Evolutionary conservation across 2,888 invertebrate genomes (phyloP).

Genomic region (Ophraella communa): DNA sequence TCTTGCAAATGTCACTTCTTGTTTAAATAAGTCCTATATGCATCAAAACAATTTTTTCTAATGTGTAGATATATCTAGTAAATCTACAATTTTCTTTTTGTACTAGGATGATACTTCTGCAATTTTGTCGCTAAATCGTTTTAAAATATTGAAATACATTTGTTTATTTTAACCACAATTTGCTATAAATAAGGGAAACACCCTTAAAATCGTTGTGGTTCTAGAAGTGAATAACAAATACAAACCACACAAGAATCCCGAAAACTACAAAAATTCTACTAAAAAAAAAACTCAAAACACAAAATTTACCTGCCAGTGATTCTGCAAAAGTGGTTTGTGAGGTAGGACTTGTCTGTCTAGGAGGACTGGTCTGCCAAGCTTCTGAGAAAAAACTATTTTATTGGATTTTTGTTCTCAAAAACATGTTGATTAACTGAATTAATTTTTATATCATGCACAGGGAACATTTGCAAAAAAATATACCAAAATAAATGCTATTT

Average conservation of each 20-base stretch:
- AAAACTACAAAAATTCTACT: constrained; percentile 18
- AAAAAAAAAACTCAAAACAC: constrained; percentile 17
- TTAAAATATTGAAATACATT: too few species aligned
- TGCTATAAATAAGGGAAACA: too few species aligned
- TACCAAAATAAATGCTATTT: not conserved
- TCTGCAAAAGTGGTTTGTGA: constrained; percentile 56
- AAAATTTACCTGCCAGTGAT: constrained; percentile 49
- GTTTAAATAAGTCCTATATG: too few species aligned
- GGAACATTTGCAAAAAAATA: not conserved
- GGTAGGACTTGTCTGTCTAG: constrained; percentile 56
- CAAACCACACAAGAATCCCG: constrained; percentile 13
- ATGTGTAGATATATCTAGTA: too few species aligned
- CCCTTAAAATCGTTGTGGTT: too few species aligned
- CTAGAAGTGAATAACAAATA: too few species aligned
- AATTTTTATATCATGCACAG: not conserved
- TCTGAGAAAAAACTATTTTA: constrained; percentile 46
- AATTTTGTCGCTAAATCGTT: too few species aligned
- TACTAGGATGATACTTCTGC: too few species aligned
- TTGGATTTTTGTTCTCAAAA: constrained; percentile 31
- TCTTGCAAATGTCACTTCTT: too few species aligned
- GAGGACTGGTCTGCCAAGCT: constrained; percentile 58
- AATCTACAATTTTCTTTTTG: too few species aligned
- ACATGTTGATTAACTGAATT: constrained; percentile 17
- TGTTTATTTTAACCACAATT: too few species aligned
- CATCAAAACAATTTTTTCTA: not conserved